Evolutionary conservation across 2,797 vertebrate genomes (phyloP).

Genomic region (Molossus alvarezi): DNA sequence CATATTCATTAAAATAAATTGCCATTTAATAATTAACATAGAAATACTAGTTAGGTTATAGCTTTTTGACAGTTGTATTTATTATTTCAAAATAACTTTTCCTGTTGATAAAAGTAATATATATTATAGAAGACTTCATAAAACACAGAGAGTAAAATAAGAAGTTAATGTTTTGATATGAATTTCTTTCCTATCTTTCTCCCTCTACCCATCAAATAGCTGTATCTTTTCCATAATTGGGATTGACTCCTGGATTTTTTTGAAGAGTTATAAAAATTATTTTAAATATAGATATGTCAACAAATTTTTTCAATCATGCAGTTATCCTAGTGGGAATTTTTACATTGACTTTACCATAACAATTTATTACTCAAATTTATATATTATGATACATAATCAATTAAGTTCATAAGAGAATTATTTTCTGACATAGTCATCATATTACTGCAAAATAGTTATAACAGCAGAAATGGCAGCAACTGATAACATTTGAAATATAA

Average conservation of each 20-base stretch:
- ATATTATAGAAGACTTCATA: constrained; percentile 22
- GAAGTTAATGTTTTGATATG: not conserved
- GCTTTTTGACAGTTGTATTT: constrained; percentile 59
- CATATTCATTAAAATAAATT: constrained; percentile 46
- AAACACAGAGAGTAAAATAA: constrained; percentile 47
- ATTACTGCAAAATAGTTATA: not conserved
- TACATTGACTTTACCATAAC: not conserved
- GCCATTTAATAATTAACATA: constrained; percentile 64
- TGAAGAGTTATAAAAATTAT: constrained; percentile 52
- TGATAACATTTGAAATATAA: constrained; percentile 30
- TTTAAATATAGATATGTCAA: constrained; percentile 31
- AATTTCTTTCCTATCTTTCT: not conserved
- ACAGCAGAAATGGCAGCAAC: not conserved
- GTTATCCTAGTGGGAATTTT: not conserved
- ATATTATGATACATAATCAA: not conserved
- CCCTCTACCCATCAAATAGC: not conserved
- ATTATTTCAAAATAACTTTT: constrained; percentile 60
- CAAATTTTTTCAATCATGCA: constrained; percentile 3
- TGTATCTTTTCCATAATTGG: not conserved
- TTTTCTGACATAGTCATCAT: not conserved
- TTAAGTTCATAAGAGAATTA: constrained; percentile 45
- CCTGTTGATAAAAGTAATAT: constrained; percentile 40
- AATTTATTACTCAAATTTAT: constrained; percentile 6
- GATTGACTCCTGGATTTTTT: constrained; percentile 54
- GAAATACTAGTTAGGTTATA: constrained; percentile 9